phyloP scores from a whole-genome alignment of 1,140 invertebrate genomes.

The Brachionus paranguensis region DNA sequence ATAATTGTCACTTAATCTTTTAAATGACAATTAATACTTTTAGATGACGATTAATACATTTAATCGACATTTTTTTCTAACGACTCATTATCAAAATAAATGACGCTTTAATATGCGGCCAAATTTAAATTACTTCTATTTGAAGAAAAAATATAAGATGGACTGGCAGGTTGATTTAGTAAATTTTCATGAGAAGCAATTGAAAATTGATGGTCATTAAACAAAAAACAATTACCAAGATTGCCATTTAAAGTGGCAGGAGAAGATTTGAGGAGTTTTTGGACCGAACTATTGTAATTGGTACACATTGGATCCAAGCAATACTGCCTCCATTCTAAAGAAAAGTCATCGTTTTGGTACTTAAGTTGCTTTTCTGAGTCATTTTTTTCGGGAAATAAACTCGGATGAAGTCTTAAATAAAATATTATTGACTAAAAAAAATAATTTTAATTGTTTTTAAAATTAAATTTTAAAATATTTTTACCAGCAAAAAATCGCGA shows the following conservation, averaged over 20 bases:
- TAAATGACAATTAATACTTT: no score
- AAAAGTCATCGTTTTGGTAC: background rate
- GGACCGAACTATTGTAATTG: constrained; percentile 17
- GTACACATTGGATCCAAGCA: constrained; percentile 25
- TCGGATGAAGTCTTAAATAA: constrained; percentile 39
- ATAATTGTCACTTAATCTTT: no score
- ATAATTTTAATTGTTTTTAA: background rate
- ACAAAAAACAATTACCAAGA: background rate
- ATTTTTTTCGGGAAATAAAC: background rate
- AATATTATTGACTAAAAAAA: constrained; percentile 28
- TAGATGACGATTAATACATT: no score
- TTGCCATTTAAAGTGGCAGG: background rate
- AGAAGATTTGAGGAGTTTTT: background rate
- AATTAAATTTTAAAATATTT: background rate
- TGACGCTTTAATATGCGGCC: no score
- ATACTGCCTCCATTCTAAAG: constrained; percentile 24
- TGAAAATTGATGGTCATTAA: background rate
- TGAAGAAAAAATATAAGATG: background rate
- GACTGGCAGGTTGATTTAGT: background rate
- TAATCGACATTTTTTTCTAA: no score
- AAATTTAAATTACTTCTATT: background rate
- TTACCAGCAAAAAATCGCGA: background rate
- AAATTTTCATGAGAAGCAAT: background rate
- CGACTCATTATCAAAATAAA: no score
- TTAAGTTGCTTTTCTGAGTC: constrained; percentile 16